A percentile compares a stretch with the other conserved stretches of the same genome.
Evolutionary conservation across 2,888 invertebrate genomes (phyloP).

Genomic region (Lithophane leautieri): DNA sequence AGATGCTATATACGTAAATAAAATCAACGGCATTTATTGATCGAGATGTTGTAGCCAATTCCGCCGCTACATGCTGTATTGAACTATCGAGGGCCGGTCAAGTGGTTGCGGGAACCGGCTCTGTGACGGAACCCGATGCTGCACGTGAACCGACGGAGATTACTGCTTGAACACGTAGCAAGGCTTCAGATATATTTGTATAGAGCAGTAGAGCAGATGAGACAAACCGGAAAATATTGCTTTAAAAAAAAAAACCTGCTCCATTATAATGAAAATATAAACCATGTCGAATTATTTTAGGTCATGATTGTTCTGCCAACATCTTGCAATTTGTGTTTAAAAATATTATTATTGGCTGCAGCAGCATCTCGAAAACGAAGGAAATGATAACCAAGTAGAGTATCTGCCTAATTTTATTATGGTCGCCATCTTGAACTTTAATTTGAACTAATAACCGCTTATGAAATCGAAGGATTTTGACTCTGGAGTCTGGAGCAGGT

Average conservation of each 20-base stretch:
- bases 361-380: neutral
- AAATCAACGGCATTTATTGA: slow-evolving; percentile 21
- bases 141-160: slow-evolving; percentile 58
- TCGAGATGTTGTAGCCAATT: slow-evolving; percentile 45
- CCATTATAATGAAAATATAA: neutral
- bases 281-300: neutral
- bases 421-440: neutral
- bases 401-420: neutral
- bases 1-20: neutral
- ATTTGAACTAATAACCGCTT: neutral
- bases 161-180: slow-evolving; percentile 64
- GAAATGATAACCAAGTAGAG: neutral
- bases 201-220: slow-evolving; percentile 35
- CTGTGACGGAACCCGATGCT: slow-evolving; percentile 57
- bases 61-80: slow-evolving; percentile 40
- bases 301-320: neutral
- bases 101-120: slow-evolving; percentile 62
- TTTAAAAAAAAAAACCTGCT: too few species aligned
- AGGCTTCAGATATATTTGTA: slow-evolving; percentile 39
- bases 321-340: neutral
- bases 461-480: neutral
- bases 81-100: slow-evolving; percentile 61
- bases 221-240: neutral
- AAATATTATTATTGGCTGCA: neutral
- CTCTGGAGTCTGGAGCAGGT: neutral